phyloP scores from a whole-genome alignment of 2,888 invertebrate species.

The Chrysodeixis includens region DNA sequence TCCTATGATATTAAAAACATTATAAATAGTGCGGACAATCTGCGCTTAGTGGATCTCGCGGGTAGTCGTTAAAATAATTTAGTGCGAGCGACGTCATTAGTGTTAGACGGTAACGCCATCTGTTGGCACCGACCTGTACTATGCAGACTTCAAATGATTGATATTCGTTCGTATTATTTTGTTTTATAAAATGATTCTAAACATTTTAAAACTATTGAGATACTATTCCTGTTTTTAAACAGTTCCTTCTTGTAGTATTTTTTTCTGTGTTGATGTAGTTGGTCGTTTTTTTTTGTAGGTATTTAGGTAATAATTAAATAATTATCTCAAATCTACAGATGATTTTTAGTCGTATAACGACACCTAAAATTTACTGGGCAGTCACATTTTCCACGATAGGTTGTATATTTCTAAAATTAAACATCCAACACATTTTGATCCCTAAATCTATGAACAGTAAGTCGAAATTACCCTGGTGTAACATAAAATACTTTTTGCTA shows the following conservation, averaged over 20 bases:
- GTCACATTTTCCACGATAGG: background rate
- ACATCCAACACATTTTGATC: background rate
- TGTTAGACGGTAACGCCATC: conserved; percentile 72
- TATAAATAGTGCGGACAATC: conserved; percentile 52
- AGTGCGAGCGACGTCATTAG: conserved; percentile 83
- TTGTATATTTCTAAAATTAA: background rate
- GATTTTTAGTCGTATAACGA: background rate
- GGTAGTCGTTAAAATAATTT: conserved; percentile 86
- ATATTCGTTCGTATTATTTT: too few species aligned
- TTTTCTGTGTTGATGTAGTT: too few species aligned
- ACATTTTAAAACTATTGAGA: too few species aligned
- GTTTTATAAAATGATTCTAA: too few species aligned
- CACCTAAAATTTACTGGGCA: background rate
- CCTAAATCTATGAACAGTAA: conserved; percentile 3
- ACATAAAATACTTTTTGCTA: conserved; percentile 40
- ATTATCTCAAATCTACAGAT: too few species aligned
- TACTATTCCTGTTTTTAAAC: too few species aligned
- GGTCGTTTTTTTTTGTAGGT: too few species aligned
- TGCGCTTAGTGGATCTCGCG: conserved; percentile 63
- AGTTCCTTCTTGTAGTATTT: too few species aligned
- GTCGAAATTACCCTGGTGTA: conserved; percentile 19
- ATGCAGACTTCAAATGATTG: conserved; percentile 49
- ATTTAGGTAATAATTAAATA: too few species aligned
- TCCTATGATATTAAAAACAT: conserved; percentile 48
- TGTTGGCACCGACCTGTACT: conserved; percentile 62